Percentiles rank a stretch among this genome's conserved stretches.
These are phyloP conservation scores for Teleogryllus oceanicus DNA, from an alignment of 2,888 invertebrate genomes.

Conservation along the genomic window DNA sequence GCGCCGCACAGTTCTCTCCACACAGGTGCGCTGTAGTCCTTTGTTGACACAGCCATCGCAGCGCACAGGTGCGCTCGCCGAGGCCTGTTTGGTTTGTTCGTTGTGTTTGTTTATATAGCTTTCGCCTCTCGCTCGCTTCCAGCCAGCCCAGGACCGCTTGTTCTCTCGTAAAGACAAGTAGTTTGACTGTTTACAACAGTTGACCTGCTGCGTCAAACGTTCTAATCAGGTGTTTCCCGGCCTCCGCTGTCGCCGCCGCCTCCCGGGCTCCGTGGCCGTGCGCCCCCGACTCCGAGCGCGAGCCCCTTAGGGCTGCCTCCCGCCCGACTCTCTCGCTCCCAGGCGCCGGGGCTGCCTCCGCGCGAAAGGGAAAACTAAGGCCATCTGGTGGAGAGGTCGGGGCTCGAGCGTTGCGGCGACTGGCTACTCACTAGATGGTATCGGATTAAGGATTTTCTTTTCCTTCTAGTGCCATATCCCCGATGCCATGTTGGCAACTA, in stretches of 20 bases:
- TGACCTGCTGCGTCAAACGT: constrained; percentile 18
- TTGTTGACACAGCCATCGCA: constrained; percentile 10
- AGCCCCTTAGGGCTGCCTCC: too few relatives aligned
- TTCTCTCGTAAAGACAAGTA: constrained; percentile 18
- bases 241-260: background rate
- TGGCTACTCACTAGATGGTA: too few relatives aligned
- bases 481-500: too few relatives aligned
- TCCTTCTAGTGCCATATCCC: too few relatives aligned
- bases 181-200: constrained; percentile 18
- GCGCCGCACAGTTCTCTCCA: background rate
- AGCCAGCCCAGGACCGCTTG: background rate
- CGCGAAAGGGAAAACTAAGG: too few relatives aligned
- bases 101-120: constrained; percentile 18
- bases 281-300: too few relatives aligned
- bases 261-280: too few relatives aligned
- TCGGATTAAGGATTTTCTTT: too few relatives aligned
- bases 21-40: background rate
- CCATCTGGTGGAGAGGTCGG: too few relatives aligned
- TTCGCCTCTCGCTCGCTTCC: background rate
- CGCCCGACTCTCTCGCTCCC: too few relatives aligned
- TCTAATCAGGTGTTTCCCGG: constrained; percentile 9
- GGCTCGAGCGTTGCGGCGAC: too few relatives aligned
- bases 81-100: constrained; percentile 9
- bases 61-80: constrained; percentile 8
- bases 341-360: too few relatives aligned